Conservation (phyloP, 2,113 vertebrate species). For the Gavia stellata region DNA sequence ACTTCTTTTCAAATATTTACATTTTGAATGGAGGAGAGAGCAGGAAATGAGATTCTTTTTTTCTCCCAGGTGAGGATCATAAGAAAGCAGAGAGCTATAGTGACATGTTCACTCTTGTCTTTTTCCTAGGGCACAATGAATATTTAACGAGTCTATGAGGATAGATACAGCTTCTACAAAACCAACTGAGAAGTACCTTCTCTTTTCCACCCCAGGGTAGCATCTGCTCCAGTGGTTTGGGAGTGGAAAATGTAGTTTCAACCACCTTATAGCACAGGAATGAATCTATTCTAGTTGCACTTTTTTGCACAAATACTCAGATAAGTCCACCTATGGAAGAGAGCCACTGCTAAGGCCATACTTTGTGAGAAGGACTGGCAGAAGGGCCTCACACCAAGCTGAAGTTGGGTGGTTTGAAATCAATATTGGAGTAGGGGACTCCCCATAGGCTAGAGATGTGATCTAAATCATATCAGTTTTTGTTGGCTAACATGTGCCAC, state of each 20-base stretch:
- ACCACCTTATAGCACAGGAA: background rate
- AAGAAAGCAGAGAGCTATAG: background rate
- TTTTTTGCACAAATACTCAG: background rate
- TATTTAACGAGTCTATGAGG: background rate
- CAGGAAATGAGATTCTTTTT: background rate
- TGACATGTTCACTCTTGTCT: background rate
- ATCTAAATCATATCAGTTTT: background rate
- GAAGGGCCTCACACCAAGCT: background rate
- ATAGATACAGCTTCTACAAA: background rate
- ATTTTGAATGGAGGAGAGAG: background rate
- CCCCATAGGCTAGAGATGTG: background rate
- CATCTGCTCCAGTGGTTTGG: background rate
- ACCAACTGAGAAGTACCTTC: background rate
- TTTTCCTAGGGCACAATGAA: background rate
- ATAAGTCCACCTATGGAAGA: background rate
- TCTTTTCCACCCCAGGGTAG: background rate
- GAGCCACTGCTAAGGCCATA: background rate
- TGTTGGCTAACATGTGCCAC: background rate
- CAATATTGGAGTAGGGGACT: accelerated
- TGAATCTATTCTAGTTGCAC: background rate
- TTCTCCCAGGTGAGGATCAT: background rate
- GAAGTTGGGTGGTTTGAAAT: background rate
- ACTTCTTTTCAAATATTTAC: conserved; percentile 18
- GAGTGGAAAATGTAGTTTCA: background rate
- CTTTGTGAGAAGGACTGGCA: background rate